A percentile compares a stretch with the other conserved stretches of the same genome.
phyloP scores from a whole-genome alignment of 64 coral and sea anemone genomes.

The Trachythela sp. region DNA sequence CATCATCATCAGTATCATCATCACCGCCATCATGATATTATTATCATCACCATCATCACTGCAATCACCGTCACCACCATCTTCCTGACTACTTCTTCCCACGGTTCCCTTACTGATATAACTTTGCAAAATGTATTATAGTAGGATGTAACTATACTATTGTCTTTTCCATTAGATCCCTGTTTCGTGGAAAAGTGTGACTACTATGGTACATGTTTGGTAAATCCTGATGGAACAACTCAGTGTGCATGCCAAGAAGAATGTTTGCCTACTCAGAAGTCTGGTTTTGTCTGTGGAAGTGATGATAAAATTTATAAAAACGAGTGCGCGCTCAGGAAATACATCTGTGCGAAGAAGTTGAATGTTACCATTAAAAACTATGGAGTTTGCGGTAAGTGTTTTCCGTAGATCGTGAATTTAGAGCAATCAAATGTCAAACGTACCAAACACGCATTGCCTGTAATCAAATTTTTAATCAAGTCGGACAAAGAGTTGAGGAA shows the following conservation, averaged over 20 bases:
- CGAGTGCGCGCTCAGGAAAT: background rate
- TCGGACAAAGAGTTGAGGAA: too few species aligned
- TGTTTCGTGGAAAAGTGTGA: background rate
- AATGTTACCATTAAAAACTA: background rate
- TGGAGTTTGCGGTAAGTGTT: background rate
- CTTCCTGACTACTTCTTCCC: too few species aligned
- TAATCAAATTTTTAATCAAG: too few species aligned
- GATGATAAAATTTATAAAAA: background rate
- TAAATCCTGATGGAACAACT: background rate
- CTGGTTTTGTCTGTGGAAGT: constrained; percentile 5
- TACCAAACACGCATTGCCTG: too few species aligned
- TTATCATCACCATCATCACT: too few species aligned
- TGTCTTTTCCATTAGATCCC: background rate
- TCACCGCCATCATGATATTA: too few species aligned
- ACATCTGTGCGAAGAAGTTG: background rate
- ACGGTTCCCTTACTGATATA: too few species aligned
- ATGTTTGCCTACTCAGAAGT: background rate
- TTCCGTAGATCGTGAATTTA: background rate
- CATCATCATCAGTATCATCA: too few species aligned
- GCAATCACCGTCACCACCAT: too few species aligned
- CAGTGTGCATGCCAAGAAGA: background rate
- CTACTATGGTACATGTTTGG: background rate
- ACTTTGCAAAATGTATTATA: too few species aligned
- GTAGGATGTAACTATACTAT: too few species aligned
- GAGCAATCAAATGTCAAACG: background rate